Evolutionary conservation across 23 tunicate species (phyloP).

Genomic region (Oikopleura dioica): DNA sequence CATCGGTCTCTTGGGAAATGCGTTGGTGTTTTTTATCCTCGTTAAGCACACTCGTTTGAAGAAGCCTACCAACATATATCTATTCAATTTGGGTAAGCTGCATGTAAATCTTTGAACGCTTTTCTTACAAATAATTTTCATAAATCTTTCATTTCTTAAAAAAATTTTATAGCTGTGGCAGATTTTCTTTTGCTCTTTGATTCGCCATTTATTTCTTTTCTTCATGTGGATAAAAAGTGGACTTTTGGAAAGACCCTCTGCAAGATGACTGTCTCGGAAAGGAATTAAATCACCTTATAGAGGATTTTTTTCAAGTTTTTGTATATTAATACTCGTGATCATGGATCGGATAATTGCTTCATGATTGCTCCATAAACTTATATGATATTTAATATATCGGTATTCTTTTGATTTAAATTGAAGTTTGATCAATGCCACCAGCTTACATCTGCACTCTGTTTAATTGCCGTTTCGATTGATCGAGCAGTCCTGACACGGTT

Average conservation of each 20-base stretch:
- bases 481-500: background rate
- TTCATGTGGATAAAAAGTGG: background rate
- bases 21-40: conserved; percentile 1
- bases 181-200: background rate
- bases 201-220: background rate
- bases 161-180: no score
- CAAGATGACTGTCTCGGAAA: background rate
- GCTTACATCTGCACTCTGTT: background rate
- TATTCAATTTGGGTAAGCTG: background rate
- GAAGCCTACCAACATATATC: background rate
- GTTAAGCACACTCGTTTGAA: background rate
- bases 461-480: background rate
- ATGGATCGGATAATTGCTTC: background rate
- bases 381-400: no score
- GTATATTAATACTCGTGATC: no score
- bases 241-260: background rate
- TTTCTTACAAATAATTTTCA: no score
- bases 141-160: no score
- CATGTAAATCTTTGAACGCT: no score
- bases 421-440: background rate
- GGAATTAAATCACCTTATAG: no score
- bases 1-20: background rate
- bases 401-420: no score
- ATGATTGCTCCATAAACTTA: no score
- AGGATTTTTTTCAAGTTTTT: no score